phyloP scores from a whole-genome alignment of 2,113 vertebrate species.

The Petroica traversi region DNA sequence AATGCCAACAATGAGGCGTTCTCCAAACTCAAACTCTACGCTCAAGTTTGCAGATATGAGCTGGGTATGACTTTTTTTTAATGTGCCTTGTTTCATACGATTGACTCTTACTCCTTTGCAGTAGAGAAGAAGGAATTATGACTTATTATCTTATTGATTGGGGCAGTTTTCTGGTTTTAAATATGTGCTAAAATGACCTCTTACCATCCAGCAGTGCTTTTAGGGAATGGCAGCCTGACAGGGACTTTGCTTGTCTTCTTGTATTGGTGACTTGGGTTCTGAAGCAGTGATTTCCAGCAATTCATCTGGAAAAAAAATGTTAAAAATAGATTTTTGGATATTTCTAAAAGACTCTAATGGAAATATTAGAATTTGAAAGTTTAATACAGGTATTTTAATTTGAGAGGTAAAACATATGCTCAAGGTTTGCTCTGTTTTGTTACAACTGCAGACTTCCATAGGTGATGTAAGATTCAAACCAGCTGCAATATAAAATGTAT shows the following conservation, averaged over 20 bases:
- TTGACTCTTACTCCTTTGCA: background rate
- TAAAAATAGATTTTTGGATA: background rate
- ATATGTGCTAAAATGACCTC: background rate
- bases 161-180: background rate
- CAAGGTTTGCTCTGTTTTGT: background rate
- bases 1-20: constrained; percentile 89
- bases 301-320: background rate
- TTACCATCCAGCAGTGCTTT: background rate
- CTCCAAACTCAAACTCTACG: constrained; percentile 94
- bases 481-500: background rate
- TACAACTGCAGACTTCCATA: background rate
- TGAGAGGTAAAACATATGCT: background rate
- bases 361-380: background rate
- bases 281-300: background rate
- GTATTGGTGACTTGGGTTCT: background rate
- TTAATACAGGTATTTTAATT: background rate
- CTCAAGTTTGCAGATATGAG: constrained; percentile 97
- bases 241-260: background rate
- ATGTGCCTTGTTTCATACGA: background rate
- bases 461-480: background rate
- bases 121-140: background rate
- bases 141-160: background rate
- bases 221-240: background rate
- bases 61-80: constrained; percentile 77
- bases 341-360: background rate